Evolutionary conservation across 2,888 invertebrate species (phyloP).

Genomic region (Noctuana brunneofusca): DNA sequence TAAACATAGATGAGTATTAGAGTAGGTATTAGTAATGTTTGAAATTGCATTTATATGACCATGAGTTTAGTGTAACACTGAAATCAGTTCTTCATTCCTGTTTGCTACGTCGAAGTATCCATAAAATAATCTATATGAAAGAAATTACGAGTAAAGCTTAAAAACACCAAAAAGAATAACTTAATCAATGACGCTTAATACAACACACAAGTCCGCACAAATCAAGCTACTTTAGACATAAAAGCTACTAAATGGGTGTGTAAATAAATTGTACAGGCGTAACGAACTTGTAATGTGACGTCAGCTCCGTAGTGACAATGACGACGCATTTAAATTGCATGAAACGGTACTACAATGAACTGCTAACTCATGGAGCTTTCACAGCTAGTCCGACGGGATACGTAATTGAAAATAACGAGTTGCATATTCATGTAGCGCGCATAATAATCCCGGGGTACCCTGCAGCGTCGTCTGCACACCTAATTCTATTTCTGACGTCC

Average conservation of each 20-base stretch:
- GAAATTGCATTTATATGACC: too few relatives aligned
- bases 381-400: conserved; percentile 43
- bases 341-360: conserved; percentile 36
- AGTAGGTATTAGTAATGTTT: too few relatives aligned
- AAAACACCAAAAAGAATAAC: too few relatives aligned
- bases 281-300: conserved; percentile 26
- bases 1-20: too few relatives aligned
- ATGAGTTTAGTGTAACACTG: too few relatives aligned
- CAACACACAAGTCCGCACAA: background rate
- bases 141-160: too few relatives aligned
- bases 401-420: conserved; percentile 73
- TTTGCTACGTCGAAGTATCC: too few relatives aligned
- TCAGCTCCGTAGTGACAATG: conserved; percentile 24
- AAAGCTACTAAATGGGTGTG: conserved; percentile 25
- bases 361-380: conserved; percentile 30
- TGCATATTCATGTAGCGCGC: conserved; percentile 68
- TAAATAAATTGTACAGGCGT: conserved; percentile 31
- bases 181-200: background rate
- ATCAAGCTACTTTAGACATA: conserved; percentile 19
- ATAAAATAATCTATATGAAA: too few relatives aligned
- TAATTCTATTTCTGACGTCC: conserved; percentile 49
- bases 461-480: conserved; percentile 45
- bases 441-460: conserved; percentile 48
- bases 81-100: too few relatives aligned
- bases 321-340: conserved; percentile 37